Conservation (phyloP, 2,113 vertebrate genomes). For the Psophia crepitans region DNA sequence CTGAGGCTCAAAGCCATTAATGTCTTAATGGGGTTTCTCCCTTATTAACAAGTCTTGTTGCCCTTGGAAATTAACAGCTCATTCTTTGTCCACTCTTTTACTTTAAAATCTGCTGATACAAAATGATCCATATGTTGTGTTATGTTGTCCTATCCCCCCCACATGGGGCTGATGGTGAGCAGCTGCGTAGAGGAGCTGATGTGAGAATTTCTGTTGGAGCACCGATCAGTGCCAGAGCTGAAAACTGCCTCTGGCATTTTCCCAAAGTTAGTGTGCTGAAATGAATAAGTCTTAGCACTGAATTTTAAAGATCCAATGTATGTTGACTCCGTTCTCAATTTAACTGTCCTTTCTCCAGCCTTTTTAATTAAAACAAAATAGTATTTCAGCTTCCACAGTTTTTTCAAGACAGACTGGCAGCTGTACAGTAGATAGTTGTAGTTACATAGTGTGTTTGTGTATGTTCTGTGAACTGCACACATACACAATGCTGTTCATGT, state of each 20-base stretch:
- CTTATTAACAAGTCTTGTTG: neutral
- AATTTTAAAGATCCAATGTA: neutral
- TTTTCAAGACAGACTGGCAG: neutral
- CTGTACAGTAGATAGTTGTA: neutral
- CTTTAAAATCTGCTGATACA: neutral
- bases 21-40: conserved; percentile 35
- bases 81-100: neutral
- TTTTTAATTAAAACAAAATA: neutral
- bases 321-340: neutral
- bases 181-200: neutral
- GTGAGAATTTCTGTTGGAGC: neutral
- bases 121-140: neutral
- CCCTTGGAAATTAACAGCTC: conserved; percentile 13
- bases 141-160: neutral
- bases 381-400: neutral
- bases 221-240: neutral
- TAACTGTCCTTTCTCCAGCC: neutral
- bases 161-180: neutral
- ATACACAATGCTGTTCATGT: neutral
- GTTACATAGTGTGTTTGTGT: neutral
- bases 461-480: neutral
- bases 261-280: neutral
- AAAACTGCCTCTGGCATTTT: conserved; percentile 22
- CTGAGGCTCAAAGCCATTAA: neutral
- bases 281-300: neutral